These are phyloP conservation scores for Tetranychus urticae DNA, from an alignment of 1,140 invertebrate species.

Conservation along the genomic window DNA sequence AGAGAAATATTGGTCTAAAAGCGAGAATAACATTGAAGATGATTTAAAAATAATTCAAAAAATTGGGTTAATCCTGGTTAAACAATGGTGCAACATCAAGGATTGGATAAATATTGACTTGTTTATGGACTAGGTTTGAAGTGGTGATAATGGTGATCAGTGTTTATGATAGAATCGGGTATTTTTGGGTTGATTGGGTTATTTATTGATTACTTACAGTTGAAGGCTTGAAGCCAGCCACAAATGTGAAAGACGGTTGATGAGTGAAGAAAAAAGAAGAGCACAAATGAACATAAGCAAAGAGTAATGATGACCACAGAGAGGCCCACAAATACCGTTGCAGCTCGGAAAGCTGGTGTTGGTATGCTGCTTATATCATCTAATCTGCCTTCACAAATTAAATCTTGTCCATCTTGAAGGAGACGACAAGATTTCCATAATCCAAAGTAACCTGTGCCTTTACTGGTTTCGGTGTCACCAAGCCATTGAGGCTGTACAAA, in stretches of 20 bases:
- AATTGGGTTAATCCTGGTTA: no score
- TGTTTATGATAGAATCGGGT: no score
- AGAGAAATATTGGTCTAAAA: no score
- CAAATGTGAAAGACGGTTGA: conserved; percentile 77
- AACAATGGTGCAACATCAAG: no score
- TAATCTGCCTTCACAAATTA: conserved; percentile 51
- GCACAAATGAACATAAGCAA: conserved; percentile 59
- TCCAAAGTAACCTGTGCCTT: conserved; percentile 68
- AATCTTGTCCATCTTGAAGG: conserved; percentile 19
- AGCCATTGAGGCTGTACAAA: conserved; percentile 90
- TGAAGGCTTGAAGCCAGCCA: conserved; percentile 73
- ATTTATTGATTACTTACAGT: conserved; percentile 39
- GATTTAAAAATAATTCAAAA: no score
- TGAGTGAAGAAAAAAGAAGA: conserved; percentile 83
- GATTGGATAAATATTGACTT: no score
- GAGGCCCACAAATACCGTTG: conserved; percentile 64
- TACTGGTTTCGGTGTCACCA: conserved; percentile 44
- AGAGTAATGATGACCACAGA: conserved; percentile 59
- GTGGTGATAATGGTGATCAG: no score
- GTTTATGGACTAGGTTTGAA: no score
- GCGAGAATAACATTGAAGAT: no score
- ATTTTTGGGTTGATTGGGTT: no score
- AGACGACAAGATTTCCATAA: conserved; percentile 60
- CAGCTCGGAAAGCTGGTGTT: conserved; percentile 45
- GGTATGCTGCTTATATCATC: conserved; percentile 58